Conservation (phyloP, 2,888 invertebrate species). For the Heliconius charithonia region DNA sequence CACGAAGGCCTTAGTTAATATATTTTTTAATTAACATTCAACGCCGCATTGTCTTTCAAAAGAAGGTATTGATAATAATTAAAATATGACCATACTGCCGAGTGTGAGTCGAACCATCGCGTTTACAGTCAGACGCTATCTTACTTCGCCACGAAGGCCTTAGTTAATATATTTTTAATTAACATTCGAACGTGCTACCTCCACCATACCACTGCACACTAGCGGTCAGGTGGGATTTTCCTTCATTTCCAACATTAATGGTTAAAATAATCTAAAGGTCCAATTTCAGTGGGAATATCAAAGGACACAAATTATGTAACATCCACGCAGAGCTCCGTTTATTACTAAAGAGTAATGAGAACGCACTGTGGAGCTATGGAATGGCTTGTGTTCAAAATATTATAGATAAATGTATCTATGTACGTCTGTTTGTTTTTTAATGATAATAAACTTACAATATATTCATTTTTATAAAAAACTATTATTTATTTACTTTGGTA, state of each 20-base stretch:
- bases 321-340: slow-evolving; percentile 50
- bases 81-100: too few relatives aligned
- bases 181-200: background rate
- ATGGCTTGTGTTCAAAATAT: slow-evolving; percentile 5
- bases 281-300: slow-evolving; percentile 53
- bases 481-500: background rate
- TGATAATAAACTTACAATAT: background rate
- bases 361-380: slow-evolving; percentile 40
- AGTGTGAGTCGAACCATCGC: too few relatives aligned
- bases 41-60: too few relatives aligned
- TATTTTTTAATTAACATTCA: too few relatives aligned
- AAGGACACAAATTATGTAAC: slow-evolving; percentile 54
- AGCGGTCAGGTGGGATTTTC: slow-evolving; percentile 9
- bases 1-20: too few relatives aligned
- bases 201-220: background rate
- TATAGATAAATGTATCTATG: background rate
- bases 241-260: slow-evolving; percentile 18
- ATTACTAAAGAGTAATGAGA: slow-evolving; percentile 51
- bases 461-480: background rate
- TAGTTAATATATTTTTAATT: background rate
- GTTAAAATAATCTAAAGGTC: slow-evolving; percentile 34
- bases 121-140: too few relatives aligned
- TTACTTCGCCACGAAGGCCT: too few relatives aligned
- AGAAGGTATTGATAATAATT: too few relatives aligned
- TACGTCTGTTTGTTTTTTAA: background rate